Percentiles rank a stretch among this genome's conserved stretches.
Evolutionary conservation across 2,888 invertebrate genomes (phyloP).

Genomic region (Ophioninae sp.): DNA sequence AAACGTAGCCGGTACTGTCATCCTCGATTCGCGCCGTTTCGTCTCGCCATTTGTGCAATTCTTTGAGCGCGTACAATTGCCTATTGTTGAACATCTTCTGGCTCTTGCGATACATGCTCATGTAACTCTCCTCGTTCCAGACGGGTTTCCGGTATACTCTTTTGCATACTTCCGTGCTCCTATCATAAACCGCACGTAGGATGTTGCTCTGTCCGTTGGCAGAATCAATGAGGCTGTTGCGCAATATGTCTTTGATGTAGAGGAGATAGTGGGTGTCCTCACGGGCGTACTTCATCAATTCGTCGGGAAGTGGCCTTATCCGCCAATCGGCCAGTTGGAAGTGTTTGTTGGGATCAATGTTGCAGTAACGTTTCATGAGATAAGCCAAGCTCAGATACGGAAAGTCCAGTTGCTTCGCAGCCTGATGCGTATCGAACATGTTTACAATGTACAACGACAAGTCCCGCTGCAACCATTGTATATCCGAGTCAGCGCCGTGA

Average conservation of each 20-base stretch:
- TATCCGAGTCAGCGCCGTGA: constrained; percentile 94
- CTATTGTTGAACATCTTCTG: constrained; percentile 91
- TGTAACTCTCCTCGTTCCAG: constrained; percentile 86
- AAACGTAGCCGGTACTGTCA: constrained; percentile 94
- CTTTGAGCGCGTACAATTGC: constrained; percentile 91
- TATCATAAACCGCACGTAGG: constrained; percentile 87
- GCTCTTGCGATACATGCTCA: constrained; percentile 89
- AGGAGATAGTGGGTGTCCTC: constrained; percentile 97
- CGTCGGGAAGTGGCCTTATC: constrained; percentile 90
- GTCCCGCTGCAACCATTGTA: constrained; percentile 97
- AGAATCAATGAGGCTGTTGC: constrained; percentile 86
- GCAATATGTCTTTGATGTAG: constrained; percentile 92
- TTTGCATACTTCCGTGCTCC: constrained; percentile 89
- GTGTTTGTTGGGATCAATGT: constrained; percentile 91
- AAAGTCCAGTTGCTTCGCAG: constrained; percentile 88
- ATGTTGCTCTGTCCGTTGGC: constrained; percentile 86
- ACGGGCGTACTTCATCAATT: constrained; percentile 92
- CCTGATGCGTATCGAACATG: constrained; percentile 97
- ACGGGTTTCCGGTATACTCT: constrained; percentile 91
- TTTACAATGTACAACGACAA: constrained; percentile 97
- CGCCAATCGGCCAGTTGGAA: constrained; percentile 90
- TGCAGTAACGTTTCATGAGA: constrained; percentile 90
- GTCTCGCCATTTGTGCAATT: constrained; percentile 95
- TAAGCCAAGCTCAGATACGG: constrained; percentile 89
- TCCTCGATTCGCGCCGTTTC: constrained; percentile 91